These are phyloP conservation scores for Drosophila auraria DNA, from an alignment of 1,140 invertebrate species.

Conservation along the genomic window DNA sequence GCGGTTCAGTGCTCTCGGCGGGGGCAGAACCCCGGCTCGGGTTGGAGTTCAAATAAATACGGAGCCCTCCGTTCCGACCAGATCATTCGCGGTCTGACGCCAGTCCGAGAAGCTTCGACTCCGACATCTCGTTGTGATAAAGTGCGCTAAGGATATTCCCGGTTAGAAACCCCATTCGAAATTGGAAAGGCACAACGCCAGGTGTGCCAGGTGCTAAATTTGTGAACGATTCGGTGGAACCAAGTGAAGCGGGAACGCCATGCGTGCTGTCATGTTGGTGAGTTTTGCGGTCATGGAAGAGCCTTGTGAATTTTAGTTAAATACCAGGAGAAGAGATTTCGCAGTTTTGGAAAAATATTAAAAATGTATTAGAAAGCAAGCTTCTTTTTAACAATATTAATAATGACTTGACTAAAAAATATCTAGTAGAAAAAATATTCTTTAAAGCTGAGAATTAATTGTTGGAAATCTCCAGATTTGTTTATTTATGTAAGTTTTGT, in stretches of 20 bases:
- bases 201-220: slow-evolving; percentile 41
- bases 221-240: slow-evolving; percentile 37
- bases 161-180: neutral
- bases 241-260: slow-evolving; percentile 34
- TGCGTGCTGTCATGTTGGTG: slow-evolving; percentile 62
- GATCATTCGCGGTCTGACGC: slow-evolving; percentile 66
- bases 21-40: slow-evolving; percentile 26
- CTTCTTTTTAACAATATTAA: neutral
- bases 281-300: slow-evolving; percentile 6
- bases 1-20: slow-evolving; percentile 52
- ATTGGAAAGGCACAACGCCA: slow-evolving; percentile 35
- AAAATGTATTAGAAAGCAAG: neutral
- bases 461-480: neutral
- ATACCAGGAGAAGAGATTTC: neutral
- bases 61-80: slow-evolving; percentile 27
- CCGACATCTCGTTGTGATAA: slow-evolving; percentile 25
- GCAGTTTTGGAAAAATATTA: neutral
- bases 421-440: neutral
- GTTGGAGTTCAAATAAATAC: slow-evolving; percentile 70
- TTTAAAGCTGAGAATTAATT: neutral
- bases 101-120: slow-evolving; percentile 16
- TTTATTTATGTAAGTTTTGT: neutral
- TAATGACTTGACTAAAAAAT: neutral
- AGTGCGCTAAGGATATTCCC: slow-evolving; percentile 36
- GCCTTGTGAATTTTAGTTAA: neutral